These are phyloP conservation scores for Atractosteus spatula DNA, from an alignment of 2,113 vertebrate genomes.

Conservation along the genomic window DNA sequence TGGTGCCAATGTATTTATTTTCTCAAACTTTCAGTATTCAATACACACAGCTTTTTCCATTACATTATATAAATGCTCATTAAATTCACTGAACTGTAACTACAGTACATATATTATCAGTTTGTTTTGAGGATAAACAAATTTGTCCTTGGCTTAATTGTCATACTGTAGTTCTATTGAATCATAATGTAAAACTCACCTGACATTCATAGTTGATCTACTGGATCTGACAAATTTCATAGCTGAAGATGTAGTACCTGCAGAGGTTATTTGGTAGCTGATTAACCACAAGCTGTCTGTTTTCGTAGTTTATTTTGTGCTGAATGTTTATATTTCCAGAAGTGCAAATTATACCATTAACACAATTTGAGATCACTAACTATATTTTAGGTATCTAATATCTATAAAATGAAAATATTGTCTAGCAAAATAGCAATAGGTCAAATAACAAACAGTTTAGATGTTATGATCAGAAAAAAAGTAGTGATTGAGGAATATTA, in stretches of 20 bases:
- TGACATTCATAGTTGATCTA: conserved; percentile 27
- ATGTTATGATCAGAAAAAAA: too few relatives aligned
- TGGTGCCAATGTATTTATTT: conserved; percentile 26
- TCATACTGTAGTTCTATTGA: conserved; percentile 35
- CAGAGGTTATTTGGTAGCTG: neutral
- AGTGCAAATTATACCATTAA: too few relatives aligned
- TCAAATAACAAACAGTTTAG: too few relatives aligned
- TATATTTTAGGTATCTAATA: too few relatives aligned
- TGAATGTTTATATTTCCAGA: too few relatives aligned
- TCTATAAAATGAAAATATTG: too few relatives aligned
- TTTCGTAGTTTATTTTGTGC: too few relatives aligned
- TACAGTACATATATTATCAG: conserved; percentile 34
- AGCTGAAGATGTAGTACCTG: neutral
- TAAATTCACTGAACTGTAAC: conserved; percentile 62
- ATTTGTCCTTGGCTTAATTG: conserved; percentile 55
- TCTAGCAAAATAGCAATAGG: too few relatives aligned
- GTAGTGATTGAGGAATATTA: too few relatives aligned
- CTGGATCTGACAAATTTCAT: conserved; percentile 2
- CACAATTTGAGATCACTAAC: too few relatives aligned
- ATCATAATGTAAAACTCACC: conserved; percentile 41
- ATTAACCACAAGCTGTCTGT: neutral
- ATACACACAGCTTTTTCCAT: conserved; percentile 46
- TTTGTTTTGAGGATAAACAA: conserved; percentile 36
- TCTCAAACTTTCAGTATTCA: conserved; percentile 44
- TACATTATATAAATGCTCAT: conserved; percentile 59